These are phyloP conservation scores for Stictocephala bisonia DNA, from an alignment of 2,888 invertebrate genomes.

Conservation along the genomic window DNA sequence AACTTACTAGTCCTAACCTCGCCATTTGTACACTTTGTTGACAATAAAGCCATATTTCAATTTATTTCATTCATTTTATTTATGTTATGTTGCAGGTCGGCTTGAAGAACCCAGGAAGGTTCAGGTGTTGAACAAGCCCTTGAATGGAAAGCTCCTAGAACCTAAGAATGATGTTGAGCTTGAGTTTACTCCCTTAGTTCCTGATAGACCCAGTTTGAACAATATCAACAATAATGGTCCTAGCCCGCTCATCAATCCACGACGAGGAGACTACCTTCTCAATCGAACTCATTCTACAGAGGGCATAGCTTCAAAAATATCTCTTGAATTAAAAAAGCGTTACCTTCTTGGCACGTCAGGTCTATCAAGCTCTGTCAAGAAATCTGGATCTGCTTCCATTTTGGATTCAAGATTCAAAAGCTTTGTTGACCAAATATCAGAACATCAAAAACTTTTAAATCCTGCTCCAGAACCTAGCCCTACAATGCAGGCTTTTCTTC, in stretches of 20 bases:
- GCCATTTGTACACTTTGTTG: too few relatives aligned
- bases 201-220: constrained; percentile 51
- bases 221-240: constrained; percentile 55
- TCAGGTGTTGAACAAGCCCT: constrained; percentile 55
- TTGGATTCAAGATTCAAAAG: constrained; percentile 87
- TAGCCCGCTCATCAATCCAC: constrained; percentile 69
- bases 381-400: constrained; percentile 85
- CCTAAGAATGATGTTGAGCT: constrained; percentile 62
- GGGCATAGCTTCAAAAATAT: constrained; percentile 88
- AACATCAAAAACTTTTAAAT: constrained; percentile 87
- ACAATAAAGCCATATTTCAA: not conserved
- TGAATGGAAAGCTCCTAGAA: constrained; percentile 50
- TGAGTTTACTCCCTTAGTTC: constrained; percentile 65
- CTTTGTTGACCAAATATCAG: constrained; percentile 86
- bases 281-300: constrained; percentile 88
- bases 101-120: constrained; percentile 60
- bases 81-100: constrained; percentile 42
- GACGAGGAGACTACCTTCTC: constrained; percentile 79
- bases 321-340: constrained; percentile 85
- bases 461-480: constrained; percentile 78
- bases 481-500: constrained; percentile 76
- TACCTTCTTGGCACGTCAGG: constrained; percentile 82
- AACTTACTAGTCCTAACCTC: too few relatives aligned
- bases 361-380: constrained; percentile 75
- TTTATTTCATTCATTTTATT: too few relatives aligned